A percentile compares a stretch with the other conserved stretches of the same genome.
These are phyloP conservation scores for Salticus scenicus DNA, from an alignment of 2,888 invertebrate species.

Conservation along the genomic window DNA sequence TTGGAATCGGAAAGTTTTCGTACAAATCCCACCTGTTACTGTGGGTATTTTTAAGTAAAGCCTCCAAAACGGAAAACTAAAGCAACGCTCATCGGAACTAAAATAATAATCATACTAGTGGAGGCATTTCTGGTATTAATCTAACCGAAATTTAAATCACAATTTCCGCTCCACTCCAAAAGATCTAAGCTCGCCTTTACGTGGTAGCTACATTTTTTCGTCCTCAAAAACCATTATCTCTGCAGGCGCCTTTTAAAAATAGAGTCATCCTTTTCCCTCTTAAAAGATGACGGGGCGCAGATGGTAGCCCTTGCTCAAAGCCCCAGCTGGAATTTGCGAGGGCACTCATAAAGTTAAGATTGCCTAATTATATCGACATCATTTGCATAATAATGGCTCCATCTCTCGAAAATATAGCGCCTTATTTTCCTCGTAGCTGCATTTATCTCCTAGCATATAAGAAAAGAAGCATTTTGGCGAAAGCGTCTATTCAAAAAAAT, in stretches of 20 bases:
- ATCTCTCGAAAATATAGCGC: constrained; percentile 55
- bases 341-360: constrained; percentile 66
- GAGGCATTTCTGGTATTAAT: constrained; percentile 19
- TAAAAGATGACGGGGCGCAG: constrained; percentile 57
- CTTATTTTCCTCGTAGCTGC: constrained; percentile 24
- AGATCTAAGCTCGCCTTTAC: constrained; percentile 17
- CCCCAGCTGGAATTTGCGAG: constrained; percentile 63
- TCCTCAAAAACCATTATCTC: constrained; percentile 64
- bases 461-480: constrained; percentile 44
- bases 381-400: constrained; percentile 69
- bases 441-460: constrained; percentile 56
- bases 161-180: constrained; percentile 2
- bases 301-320: constrained; percentile 40
- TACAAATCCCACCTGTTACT: constrained; percentile 6
- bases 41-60: background rate
- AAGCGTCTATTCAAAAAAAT: constrained; percentile 36
- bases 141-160: constrained; percentile 56
- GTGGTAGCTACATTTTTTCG: constrained; percentile 43
- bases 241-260: constrained; percentile 53
- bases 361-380: constrained; percentile 69
- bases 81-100: constrained; percentile 3
- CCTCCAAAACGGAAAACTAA: background rate
- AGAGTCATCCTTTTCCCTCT: constrained; percentile 47
- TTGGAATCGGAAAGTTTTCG: background rate
- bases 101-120: background rate